A percentile compares a stretch with the other conserved stretches of the same genome.
Evolutionary conservation across 2,888 invertebrate species (phyloP).

Genomic region (Baccha elongata): DNA sequence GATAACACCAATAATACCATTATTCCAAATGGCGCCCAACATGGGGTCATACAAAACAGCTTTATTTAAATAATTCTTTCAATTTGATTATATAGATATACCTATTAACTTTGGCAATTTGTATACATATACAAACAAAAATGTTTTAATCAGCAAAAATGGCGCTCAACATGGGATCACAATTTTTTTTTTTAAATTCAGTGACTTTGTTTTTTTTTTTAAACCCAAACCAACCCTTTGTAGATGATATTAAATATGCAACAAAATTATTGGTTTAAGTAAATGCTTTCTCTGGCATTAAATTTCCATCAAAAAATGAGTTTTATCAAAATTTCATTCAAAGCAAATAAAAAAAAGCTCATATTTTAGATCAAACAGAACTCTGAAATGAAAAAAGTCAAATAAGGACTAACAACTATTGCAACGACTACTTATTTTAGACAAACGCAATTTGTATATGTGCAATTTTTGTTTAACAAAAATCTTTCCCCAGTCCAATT

Average conservation of each 20-base stretch:
- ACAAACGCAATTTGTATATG: slow-evolving; percentile 48
- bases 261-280: too few species aligned
- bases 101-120: too few species aligned
- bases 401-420: slow-evolving; percentile 22
- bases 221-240: too few species aligned
- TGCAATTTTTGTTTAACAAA: slow-evolving; percentile 18
- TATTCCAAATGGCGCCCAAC: slow-evolving; percentile 5
- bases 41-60: neutral
- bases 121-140: too few species aligned
- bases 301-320: slow-evolving; percentile 62
- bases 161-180: neutral
- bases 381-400: slow-evolving; percentile 28
- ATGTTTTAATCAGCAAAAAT: too few species aligned
- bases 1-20: too few species aligned
- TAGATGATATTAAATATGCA: too few species aligned
- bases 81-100: too few species aligned
- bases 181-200: too few species aligned
- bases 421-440: slow-evolving; percentile 55
- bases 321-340: slow-evolving; percentile 26
- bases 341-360: slow-evolving; percentile 20
- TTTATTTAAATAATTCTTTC: neutral
- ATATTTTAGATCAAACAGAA: slow-evolving; percentile 38
- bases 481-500: neutral
- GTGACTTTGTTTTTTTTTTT: too few species aligned
- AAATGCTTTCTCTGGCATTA: slow-evolving; percentile 6